A percentile compares a stretch with the other conserved stretches of the same genome.
These are phyloP conservation scores for Siderastrea radians DNA, from an alignment of 92 coral and sea anemone species.

Conservation along the genomic window DNA sequence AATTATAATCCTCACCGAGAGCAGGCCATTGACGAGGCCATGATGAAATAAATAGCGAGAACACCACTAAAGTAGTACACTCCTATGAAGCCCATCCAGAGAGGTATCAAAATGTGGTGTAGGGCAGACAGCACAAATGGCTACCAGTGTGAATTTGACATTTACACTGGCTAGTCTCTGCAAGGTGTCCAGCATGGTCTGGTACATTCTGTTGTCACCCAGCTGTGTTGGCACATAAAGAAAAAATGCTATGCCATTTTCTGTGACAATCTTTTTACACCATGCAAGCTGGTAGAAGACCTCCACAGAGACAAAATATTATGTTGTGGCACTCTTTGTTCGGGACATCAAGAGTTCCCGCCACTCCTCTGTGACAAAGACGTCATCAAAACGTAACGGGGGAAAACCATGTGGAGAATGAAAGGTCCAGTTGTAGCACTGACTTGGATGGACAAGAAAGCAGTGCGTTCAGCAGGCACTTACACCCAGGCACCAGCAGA, in stretches of 20 bases:
- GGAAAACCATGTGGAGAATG: background rate
- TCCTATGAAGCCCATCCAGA: conserved; percentile 37
- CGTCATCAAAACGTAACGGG: background rate
- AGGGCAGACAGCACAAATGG: conserved; percentile 34
- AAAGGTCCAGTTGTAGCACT: background rate
- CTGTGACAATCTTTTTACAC: conserved; percentile 53
- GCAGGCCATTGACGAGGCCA: conserved; percentile 40
- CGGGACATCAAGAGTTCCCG: conserved; percentile 39
- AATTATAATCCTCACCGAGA: conserved; percentile 28
- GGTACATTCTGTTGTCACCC: conserved; percentile 9
- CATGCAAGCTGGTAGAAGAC: background rate
- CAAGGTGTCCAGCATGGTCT: background rate
- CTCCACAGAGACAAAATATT: conserved; percentile 13
- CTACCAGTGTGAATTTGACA: conserved; percentile 31
- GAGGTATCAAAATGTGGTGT: conserved; percentile 49
- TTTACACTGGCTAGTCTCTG: conserved; percentile 33
- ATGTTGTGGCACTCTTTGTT: conserved; percentile 35
- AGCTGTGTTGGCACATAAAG: background rate
- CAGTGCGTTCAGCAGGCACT: conserved; percentile 13
- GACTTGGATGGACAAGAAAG: conserved; percentile 23
- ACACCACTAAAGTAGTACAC: conserved; percentile 1
- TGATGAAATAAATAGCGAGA: conserved; percentile 40
- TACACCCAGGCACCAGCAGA: background rate
- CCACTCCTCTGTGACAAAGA: conserved; percentile 6
- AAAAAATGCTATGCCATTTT: conserved; percentile 20